Base-by-base conservation (phyloP, 2,888 invertebrate species). In the Pristionchus fissidentatus region DNA sequence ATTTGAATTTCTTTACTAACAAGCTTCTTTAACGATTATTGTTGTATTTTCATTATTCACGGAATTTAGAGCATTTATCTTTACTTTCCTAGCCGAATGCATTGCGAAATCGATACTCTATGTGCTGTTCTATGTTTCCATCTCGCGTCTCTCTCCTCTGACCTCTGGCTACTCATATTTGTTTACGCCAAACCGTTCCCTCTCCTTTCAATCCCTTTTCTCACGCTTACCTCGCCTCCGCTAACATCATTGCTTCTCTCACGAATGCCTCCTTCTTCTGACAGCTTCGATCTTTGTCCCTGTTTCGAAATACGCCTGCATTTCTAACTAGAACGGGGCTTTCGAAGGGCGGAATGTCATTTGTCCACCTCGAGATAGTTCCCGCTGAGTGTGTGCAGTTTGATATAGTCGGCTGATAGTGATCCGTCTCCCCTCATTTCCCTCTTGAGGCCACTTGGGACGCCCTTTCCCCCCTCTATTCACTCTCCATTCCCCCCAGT, bases 221-320 rank as follows among this genome's bases (percentile, higher is more conserved):
- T 0, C 38, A 7, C 38, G 29, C 35, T 35, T 22, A 43, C 41
- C 41, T 41, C 43, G 38, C 43, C 70, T 41, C 70, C 43, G 41
- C 26, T n/a, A n/a, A 70, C 41, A 70, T 41, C 43, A 60, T 8
- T 0, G 70, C 70, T n/a, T 70, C 43, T 7, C 70, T 41, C 41
- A 41, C 41, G n/a, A 22, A 4, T 22, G 1, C n/a, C 70, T 22
- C 70, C 15, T 41, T 70, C 43, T 66, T 38, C 38, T 70, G 41
- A 60, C 70, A 32, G 70, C 0, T 41, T 70, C 70, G 38, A 41
- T 62, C 38, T 41, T 66, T 15, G 15, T 38, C 13, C 70, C 10
- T 43, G 41, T 70, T 70, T 70, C 70, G 70, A 70, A 70, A 70
- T 70, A 41, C 62, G 35, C 38, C 70, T 70, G 41, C 70, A 70